phyloP scores from a whole-genome alignment of 2,797 vertebrate genomes.

The Epinephelus malabaricus region DNA sequence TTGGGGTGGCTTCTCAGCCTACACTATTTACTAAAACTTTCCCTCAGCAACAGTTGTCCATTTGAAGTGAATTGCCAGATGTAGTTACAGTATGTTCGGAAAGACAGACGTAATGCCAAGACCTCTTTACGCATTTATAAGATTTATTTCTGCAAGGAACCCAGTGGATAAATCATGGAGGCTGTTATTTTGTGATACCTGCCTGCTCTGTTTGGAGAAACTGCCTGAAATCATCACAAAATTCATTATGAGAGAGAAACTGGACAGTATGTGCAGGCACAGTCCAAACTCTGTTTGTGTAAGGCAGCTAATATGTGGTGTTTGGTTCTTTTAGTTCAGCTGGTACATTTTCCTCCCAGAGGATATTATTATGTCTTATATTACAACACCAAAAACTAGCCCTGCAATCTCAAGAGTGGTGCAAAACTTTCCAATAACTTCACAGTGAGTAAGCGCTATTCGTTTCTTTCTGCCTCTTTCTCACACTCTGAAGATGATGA shows the following conservation, averaged over 20 bases:
- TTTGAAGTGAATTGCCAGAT: constrained; percentile 12
- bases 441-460: background rate
- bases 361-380: constrained; percentile 26
- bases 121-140: constrained; percentile 3
- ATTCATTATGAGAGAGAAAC: constrained; percentile 2
- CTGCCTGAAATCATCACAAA: too few species aligned
- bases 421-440: constrained; percentile 22
- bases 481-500: background rate
- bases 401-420: background rate
- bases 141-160: background rate
- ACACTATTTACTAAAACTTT: constrained; percentile 30
- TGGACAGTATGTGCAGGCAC: constrained; percentile 1
- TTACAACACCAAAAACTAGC: constrained; percentile 19
- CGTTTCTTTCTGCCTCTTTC: background rate
- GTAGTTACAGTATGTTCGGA: background rate
- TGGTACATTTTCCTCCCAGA: constrained; percentile 12
- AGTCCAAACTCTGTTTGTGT: background rate
- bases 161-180: background rate
- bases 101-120: constrained; percentile 8
- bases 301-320: constrained; percentile 13
- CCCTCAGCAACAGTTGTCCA: constrained; percentile 18
- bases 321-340: constrained; percentile 10
- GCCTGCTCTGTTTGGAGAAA: background rate
- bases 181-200: constrained; percentile 9
- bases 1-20: background rate